Percentiles rank a stretch among this genome's conserved stretches.
These are phyloP conservation scores for Perizoma affinitatum DNA, from an alignment of 2,888 invertebrate species.

Conservation along the genomic window DNA sequence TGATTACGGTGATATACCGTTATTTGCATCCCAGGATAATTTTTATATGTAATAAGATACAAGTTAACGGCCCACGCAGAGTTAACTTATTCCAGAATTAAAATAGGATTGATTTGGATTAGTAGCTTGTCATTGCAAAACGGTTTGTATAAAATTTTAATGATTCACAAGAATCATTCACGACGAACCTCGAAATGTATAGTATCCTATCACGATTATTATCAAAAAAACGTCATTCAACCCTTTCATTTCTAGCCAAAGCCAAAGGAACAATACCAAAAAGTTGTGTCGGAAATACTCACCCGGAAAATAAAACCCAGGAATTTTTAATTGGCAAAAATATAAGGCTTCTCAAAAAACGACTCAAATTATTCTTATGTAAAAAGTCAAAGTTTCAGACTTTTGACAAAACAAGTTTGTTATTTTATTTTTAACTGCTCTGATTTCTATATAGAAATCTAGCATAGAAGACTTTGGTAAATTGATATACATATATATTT, in stretches of 20 bases:
- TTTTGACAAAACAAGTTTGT: constrained; percentile 1
- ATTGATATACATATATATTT: too few species aligned
- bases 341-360: constrained; percentile 17
- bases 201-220: too few species aligned
- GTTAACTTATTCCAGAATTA: not conserved
- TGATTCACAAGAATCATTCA: too few species aligned
- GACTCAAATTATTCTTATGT: constrained; percentile 21
- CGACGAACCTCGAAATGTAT: too few species aligned
- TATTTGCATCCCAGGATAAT: constrained; percentile 23
- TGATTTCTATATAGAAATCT: too few species aligned
- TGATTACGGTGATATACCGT: constrained; percentile 13
- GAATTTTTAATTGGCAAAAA: constrained; percentile 31
- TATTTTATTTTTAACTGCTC: too few species aligned
- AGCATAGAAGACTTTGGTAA: too few species aligned
- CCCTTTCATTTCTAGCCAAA: constrained; percentile 17
- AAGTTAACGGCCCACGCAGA: constrained; percentile 13
- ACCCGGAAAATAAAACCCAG: constrained; percentile 34
- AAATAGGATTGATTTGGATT: too few species aligned
- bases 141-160: too few species aligned
- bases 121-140: too few species aligned
- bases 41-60: constrained; percentile 8
- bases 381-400: constrained; percentile 17
- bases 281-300: constrained; percentile 23
- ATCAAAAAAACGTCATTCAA: not conserved
- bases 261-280: constrained; percentile 22